Conservation (phyloP, 2,113 vertebrate species). For the Prunella himalayana region DNA sequence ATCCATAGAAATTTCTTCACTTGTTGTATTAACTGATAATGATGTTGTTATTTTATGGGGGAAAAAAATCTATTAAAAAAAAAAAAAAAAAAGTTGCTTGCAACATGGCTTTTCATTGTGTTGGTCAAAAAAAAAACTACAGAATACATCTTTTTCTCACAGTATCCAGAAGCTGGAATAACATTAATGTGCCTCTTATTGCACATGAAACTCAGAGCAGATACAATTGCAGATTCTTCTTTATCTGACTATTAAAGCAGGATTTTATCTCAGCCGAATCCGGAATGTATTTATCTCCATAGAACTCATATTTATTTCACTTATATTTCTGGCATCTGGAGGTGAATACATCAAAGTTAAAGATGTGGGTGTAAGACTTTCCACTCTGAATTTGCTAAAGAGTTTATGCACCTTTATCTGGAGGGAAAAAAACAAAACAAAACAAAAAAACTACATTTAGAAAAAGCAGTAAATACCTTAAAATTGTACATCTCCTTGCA, state of each 20-base stretch:
- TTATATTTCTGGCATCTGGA: conserved; percentile 62
- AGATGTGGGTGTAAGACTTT: conserved; percentile 72
- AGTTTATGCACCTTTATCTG: conserved; percentile 77
- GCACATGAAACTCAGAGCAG: conserved; percentile 68
- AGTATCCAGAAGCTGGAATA: conserved; percentile 73
- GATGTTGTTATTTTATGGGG: conserved; percentile 28
- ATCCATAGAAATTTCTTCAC: conserved; percentile 46
- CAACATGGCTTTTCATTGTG: conserved; percentile 74
- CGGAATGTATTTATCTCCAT: conserved; percentile 86
- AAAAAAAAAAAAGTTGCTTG: not conserved
- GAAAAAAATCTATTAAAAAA: not conserved
- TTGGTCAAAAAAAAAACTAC: conserved; percentile 38
- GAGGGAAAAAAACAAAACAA: not conserved
- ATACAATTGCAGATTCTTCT: conserved; percentile 45
- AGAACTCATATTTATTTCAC: conserved; percentile 78
- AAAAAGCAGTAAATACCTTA: not conserved
- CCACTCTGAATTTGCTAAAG: conserved; percentile 74
- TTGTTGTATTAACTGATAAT: conserved; percentile 28
- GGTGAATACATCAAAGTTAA: conserved; percentile 81
- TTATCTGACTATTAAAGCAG: conserved; percentile 2
- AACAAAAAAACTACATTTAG: not conserved
- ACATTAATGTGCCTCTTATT: conserved; percentile 74
- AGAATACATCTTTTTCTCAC: conserved; percentile 67
- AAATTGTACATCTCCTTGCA: not conserved
- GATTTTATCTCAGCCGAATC: conserved; percentile 76